Evolutionary conservation across 2,888 invertebrate species (phyloP), one percentile per base, ranked within the genome.

Genomic region (Aromia moschata): DNA sequence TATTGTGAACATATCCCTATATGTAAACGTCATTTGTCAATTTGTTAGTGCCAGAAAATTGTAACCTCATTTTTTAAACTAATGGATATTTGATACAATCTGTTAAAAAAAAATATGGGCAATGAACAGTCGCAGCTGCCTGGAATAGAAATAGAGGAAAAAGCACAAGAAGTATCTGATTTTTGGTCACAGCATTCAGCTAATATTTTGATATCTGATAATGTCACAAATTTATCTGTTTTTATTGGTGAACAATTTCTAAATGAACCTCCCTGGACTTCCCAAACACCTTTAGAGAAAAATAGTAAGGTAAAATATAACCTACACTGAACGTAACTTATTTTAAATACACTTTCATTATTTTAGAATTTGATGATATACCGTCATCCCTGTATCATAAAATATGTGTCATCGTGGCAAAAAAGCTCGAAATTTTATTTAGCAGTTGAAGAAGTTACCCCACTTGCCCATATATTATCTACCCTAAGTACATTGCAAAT

Each of bases 341-440:
- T 45, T 11, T 7, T 45, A n/a, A 5, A 11, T 25, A 33, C n/a
- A 2, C 2, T n/a, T 33, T 33, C n/a, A 10, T n/a, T 33, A 7
- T 84, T 86, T 54, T 80, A 95, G 94, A 93, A 92, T 82, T 83
- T 94, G 59, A 89, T 91, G 84, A 87, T 92, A 56, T 89, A 92
- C 79, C 88, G 95, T 0, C 95, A 96, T 81, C 96, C 96, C 0
- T 89, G 88, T 71, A 93, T 96, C 69, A 80, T 95, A 9, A 89
- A 89, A 74, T 95, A 92, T 76, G 84, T 94, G 64, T 89, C 90
- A 16, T 89, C 91, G 1, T 93, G 93, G 89, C 87, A 89, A 59
- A 89, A 90, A 70, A 86, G 89, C 38, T 89, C 89, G 7, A 89
- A 89, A 62, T 87, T 88, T 70, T 88, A 89, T 78, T 83, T 96